phyloP scores from a whole-genome alignment of 2,113 vertebrate genomes.

The Sapayoa aenigma region DNA sequence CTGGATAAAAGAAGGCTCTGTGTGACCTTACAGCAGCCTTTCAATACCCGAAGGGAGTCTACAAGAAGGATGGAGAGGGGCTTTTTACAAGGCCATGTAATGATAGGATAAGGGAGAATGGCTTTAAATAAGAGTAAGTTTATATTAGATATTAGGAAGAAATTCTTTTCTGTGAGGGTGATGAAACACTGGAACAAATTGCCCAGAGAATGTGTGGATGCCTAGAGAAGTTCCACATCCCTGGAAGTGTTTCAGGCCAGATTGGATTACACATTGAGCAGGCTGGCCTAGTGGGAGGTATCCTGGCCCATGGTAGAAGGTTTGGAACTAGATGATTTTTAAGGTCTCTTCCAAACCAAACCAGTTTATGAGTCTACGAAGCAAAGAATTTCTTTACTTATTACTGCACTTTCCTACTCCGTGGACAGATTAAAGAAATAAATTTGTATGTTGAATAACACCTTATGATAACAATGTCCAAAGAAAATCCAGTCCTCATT shows the following conservation, averaged over 20 bases:
- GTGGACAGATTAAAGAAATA: slow-evolving; percentile 9
- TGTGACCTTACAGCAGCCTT: not conserved
- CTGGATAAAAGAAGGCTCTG: not conserved
- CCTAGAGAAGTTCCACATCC: not conserved
- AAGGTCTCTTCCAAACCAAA: not conserved
- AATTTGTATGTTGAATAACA: not conserved
- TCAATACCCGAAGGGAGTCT: not conserved
- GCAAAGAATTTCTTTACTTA: not conserved
- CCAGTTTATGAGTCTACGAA: not conserved
- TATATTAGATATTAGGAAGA: not conserved
- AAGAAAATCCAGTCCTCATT: slow-evolving; percentile 57
- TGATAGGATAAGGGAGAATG: not conserved
- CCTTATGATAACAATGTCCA: slow-evolving; percentile 39
- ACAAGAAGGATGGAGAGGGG: not conserved
- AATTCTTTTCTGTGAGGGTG: not conserved
- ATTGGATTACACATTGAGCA: not conserved
- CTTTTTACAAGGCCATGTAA: not conserved
- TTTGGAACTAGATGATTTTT: not conserved
- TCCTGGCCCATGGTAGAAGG: rapidly evolving
- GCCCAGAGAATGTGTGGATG: not conserved
- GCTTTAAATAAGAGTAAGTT: not conserved
- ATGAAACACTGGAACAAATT: not conserved
- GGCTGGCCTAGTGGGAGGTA: not conserved
- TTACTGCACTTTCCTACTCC: slow-evolving; percentile 17
- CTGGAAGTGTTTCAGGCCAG: not conserved